These are phyloP conservation scores for Leucophenga montana DNA, from an alignment of 2,888 invertebrate genomes.

Conservation along the genomic window DNA sequence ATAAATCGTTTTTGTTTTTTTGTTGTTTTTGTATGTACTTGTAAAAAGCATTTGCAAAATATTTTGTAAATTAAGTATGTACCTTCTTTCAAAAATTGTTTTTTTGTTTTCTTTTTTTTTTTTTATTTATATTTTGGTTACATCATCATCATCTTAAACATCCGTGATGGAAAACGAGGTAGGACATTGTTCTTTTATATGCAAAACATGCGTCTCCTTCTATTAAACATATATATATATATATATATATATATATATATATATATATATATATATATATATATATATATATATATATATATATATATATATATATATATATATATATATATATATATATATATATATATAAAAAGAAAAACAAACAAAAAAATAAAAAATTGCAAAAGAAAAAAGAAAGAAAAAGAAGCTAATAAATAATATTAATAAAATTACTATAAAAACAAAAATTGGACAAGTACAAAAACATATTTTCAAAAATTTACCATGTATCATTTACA, in stretches of 20 bases:
- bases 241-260: too few relatives aligned
- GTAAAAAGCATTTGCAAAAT: constrained; percentile 27
- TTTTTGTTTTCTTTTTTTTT: constrained; percentile 36
- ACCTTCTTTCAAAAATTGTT: constrained; percentile 42
- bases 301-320: too few relatives aligned
- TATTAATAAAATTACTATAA: constrained; percentile 32
- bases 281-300: too few relatives aligned
- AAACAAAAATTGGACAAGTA: constrained; percentile 41
- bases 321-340: too few relatives aligned
- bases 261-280: too few relatives aligned
- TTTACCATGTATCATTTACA: too few relatives aligned
- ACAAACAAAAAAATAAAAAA: too few relatives aligned
- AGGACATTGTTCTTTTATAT: constrained; percentile 64
- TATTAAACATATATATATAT: background rate
- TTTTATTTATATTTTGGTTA: constrained; percentile 38
- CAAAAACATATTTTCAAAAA: constrained; percentile 28
- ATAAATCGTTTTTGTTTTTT: constrained; percentile 38
- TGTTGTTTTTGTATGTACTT: constrained; percentile 37
- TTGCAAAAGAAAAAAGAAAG: too few relatives aligned
- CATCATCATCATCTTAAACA: constrained; percentile 53
- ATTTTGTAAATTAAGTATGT: constrained; percentile 52
- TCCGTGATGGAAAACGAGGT: constrained; percentile 70
- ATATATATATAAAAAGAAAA: too few relatives aligned
- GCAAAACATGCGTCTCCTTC: constrained; percentile 17
- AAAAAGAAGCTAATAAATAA: constrained; percentile 22